Evolutionary conservation across 2,113 vertebrate genomes (phyloP), one percentile per base, ranked within the genome.

Genomic region (Danionella cerebrum): DNA sequence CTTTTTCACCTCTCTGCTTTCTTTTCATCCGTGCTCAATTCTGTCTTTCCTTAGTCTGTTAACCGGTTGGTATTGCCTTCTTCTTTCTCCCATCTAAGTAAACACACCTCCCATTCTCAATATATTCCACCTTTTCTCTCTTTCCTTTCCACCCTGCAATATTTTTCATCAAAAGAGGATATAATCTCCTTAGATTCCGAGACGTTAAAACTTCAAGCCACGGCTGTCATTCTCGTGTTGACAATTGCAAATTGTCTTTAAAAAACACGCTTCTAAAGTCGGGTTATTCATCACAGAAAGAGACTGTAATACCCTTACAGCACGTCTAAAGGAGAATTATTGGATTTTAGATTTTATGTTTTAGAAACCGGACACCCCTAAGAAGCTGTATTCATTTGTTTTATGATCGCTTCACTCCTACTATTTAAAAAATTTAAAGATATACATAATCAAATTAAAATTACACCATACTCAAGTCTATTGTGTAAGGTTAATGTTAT

Each of bases 131-230:
- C 19, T 24, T 19, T 4, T 18, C 21, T 33, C 35, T 69, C 41
- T 51, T 27, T 47, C 38, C 16, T 5, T 53, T 10, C 33, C 18
- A 14, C 19, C 48, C 45, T 24, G 5, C 9, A 31, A 35, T 51
- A 35, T 4, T 13, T 58, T 73, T 41, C 66, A 57, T 69, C 60
- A 65, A 65, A 70, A 41, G 7, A 51, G 52, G 10, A 54, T 57
- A 38, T 71, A 41, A 65, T 60, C 36, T 47, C 35, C 36, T 57
- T 50, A 57, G 35, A 57, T 50, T 69, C 60, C 6, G 33, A 64
- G 51, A 65, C 51, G 69, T 74, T 66, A 66, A 67, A 63, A 67
- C 7, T 35, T 65, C 39, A 47, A 41, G 27, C 25, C 42, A 8
- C 14, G 27, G 11, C 41, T 45, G 41, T 62, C 41, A 1, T 62